A percentile compares a stretch with the other conserved stretches of the same genome.
phyloP scores from a whole-genome alignment of 1,140 invertebrate genomes.

The Trachymyrmex cornetzi region DNA sequence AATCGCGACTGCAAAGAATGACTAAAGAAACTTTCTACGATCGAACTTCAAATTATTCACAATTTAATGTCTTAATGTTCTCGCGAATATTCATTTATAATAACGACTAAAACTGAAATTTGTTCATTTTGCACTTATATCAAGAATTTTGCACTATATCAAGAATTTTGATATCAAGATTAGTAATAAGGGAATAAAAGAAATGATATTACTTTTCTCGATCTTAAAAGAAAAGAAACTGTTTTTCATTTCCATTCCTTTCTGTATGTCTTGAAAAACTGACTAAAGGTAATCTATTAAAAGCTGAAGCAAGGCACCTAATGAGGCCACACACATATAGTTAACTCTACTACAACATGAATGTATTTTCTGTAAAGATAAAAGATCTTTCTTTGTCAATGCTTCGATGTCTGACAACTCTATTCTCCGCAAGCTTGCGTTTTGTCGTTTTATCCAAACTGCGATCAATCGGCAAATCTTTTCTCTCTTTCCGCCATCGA shows the following conservation, averaged over 20 bases:
- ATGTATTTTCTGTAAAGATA: constrained; percentile 25
- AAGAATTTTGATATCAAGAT: background rate
- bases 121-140: background rate
- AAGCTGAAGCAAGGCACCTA: background rate
- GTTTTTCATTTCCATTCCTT: background rate
- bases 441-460: constrained; percentile 42
- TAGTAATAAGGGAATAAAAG: background rate
- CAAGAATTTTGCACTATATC: background rate
- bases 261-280: background rate
- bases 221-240: background rate
- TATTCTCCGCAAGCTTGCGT: constrained; percentile 16
- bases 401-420: constrained; percentile 18
- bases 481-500: constrained; percentile 8
- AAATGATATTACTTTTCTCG: background rate
- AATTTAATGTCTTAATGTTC: constrained; percentile 25
- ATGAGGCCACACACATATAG: background rate
- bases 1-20: constrained; percentile 25
- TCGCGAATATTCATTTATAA: background rate
- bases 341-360: background rate
- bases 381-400: constrained; percentile 43
- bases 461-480: constrained; percentile 45
- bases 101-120: background rate
- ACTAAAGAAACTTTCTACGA: constrained; percentile 32
- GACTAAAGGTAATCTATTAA: background rate
- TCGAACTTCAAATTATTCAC: constrained; percentile 36